Percentiles rank a stretch among this genome's conserved stretches.
Conservation (phyloP, 2,113 vertebrate species). For the Tyto alba region DNA sequence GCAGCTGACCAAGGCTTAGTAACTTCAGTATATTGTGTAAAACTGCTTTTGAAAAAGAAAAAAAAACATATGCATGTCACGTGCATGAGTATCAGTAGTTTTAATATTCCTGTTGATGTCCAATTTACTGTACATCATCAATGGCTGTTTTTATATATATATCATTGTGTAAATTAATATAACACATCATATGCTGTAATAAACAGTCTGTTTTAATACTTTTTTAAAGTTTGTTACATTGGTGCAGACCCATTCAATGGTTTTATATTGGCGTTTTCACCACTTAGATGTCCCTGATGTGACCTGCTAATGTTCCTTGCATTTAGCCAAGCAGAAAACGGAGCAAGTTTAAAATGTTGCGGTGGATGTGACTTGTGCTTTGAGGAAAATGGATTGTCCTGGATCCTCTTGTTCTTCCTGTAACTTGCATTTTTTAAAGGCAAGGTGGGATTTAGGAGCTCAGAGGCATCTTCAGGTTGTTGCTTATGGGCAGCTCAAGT, state of each 20-base stretch:
- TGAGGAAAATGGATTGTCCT: background rate
- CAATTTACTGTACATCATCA: constrained; percentile 78
- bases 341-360: background rate
- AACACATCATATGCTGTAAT: constrained; percentile 79
- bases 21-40: constrained; percentile 73
- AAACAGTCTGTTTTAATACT: constrained; percentile 80
- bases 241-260: constrained; percentile 41
- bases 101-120: constrained; percentile 75
- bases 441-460: background rate
- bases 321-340: background rate
- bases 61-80: constrained; percentile 74
- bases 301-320: background rate
- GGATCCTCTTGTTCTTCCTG: background rate
- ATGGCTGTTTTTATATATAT: constrained; percentile 80
- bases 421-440: background rate
- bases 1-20: constrained; percentile 61
- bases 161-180: constrained; percentile 85
- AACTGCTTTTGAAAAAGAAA: constrained; percentile 63
- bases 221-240: constrained; percentile 64
- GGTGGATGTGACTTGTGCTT: background rate
- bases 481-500: background rate
- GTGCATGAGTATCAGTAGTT: constrained; percentile 77
- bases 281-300: background rate
- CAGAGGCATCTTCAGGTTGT: background rate
- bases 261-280: background rate